These are phyloP conservation scores for Agriotes lineatus DNA, from an alignment of 2,888 invertebrate genomes.

Conservation along the genomic window DNA sequence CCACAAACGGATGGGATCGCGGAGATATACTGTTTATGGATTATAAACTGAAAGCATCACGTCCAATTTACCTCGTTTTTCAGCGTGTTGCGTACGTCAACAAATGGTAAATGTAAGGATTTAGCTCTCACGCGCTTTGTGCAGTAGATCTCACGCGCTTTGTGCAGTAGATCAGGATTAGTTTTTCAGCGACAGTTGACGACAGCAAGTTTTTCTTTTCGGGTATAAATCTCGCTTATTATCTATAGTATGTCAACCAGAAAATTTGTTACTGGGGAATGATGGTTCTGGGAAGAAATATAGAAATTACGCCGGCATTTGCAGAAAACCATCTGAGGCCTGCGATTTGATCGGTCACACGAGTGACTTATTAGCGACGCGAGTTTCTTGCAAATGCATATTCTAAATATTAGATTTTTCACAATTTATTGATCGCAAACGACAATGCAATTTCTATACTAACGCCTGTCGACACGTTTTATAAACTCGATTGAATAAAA, in stretches of 20 bases:
- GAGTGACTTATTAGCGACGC: no score
- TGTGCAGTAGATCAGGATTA: constrained; percentile 18
- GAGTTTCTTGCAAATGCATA: no score
- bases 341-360: no score
- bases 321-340: no score
- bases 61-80: constrained; percentile 14
- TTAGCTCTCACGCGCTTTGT: no score
- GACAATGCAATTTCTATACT: no score
- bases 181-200: constrained; percentile 21
- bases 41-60: neutral
- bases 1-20: neutral
- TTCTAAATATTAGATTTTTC: no score
- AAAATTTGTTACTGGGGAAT: neutral
- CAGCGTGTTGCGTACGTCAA: constrained; percentile 8
- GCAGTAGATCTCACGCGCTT: constrained; percentile 11
- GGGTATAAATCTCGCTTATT: neutral
- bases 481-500: no score
- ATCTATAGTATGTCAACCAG: neutral
- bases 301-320: no score
- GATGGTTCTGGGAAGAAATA: no score
- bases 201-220: neutral
- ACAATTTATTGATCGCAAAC: no score
- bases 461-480: no score
- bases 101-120: constrained; percentile 27
- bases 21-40: neutral